Evolutionary conservation across 2,888 invertebrate species (phyloP).

Genomic region (Erannis defoliaria): DNA sequence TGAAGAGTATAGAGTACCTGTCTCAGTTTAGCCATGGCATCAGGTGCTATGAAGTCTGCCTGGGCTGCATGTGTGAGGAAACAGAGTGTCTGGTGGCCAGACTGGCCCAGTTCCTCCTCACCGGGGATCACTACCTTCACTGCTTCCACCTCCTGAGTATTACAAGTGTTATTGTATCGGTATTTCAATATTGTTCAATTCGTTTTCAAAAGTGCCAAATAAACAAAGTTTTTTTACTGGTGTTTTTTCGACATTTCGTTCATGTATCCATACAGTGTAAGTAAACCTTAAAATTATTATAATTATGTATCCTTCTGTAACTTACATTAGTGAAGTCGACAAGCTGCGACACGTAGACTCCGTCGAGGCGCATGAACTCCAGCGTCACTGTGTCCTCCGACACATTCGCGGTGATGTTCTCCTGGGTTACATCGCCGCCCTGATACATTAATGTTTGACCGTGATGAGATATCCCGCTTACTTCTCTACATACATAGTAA

Average conservation of each 20-base stretch:
- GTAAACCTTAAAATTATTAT: too few relatives aligned
- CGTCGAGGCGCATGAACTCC: slow-evolving; percentile 96
- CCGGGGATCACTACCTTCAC: slow-evolving; percentile 95
- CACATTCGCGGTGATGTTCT: slow-evolving; percentile 96
- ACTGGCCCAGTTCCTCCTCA: slow-evolving; percentile 97
- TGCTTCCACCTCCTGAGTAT: slow-evolving; percentile 94
- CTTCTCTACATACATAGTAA: too few relatives aligned
- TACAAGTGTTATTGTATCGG: too few relatives aligned
- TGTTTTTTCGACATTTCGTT: too few relatives aligned
- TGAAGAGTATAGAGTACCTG: slow-evolving; percentile 87
- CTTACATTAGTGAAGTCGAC: slow-evolving; percentile 98
- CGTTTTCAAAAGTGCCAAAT: too few relatives aligned
- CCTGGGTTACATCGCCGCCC: slow-evolving; percentile 97
- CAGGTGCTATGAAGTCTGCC: slow-evolving; percentile 97
- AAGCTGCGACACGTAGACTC: slow-evolving; percentile 95
- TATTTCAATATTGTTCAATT: too few relatives aligned
- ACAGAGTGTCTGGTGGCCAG: slow-evolving; percentile 95
- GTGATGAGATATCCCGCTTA: too few relatives aligned
- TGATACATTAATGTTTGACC: slow-evolving; percentile 63
- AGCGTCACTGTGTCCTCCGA: slow-evolving; percentile 95
- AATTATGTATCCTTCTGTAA: slow-evolving; percentile 43
- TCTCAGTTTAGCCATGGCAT: slow-evolving; percentile 97
- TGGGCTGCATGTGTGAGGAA: slow-evolving; percentile 96
- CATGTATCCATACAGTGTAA: too few relatives aligned
- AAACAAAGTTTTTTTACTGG: too few relatives aligned